Evolutionary conservation across 2,113 vertebrate genomes (phyloP), one percentile per base, ranked within the genome.

Genomic region (Chamaea fasciata): DNA sequence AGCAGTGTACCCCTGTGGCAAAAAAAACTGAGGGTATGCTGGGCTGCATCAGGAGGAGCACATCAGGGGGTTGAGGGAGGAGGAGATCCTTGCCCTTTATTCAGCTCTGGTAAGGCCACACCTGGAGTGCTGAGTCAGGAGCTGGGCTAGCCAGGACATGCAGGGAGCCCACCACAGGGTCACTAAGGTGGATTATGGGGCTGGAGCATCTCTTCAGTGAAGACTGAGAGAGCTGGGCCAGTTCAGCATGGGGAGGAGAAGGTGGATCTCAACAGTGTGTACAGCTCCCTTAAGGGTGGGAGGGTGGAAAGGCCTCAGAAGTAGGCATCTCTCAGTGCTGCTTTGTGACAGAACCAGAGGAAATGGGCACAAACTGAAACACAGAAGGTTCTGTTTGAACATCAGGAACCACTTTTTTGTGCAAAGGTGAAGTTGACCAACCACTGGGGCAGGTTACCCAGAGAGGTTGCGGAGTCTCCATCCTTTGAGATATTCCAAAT

Each of bases 61-160:
- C 2, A 39, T 47, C n/a, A 68, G 59, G 6, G 62, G 12, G 35
- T 2, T 0, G 0, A 73, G 21, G 28, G 23, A 67, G 10, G 23
- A 67, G 10, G 13, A 70, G 33, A 82, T 11, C 21, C 21, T 39
- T 62, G 10, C 17, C 28, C 37, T 50, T 10, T 19, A 10, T 22
- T 65, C 39, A 63, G 62, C 42, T 55, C 8, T 10, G 9, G 6
- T 17, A 71, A 83, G 24, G 20, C 50, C 26, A n/a, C 8, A 55
- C 5, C 19, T 60, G 28, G 33, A 85, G 44, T 26, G 8, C 7
- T 37, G 44, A 11, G 13, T 17, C 22, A 47, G 35, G 13, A 37
- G 28, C 59, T 42, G 50, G 28, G 42, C 13, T 39, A 15, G 1
- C n/a, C 41, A 86, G 50, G 31, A 83, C 20, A 24, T 1, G 17